Percentiles rank a stretch among this genome's conserved stretches.
These are phyloP conservation scores for Phrynosoma blainvillii DNA, from an alignment of 2,113 vertebrate species.

Conservation along the genomic window DNA sequence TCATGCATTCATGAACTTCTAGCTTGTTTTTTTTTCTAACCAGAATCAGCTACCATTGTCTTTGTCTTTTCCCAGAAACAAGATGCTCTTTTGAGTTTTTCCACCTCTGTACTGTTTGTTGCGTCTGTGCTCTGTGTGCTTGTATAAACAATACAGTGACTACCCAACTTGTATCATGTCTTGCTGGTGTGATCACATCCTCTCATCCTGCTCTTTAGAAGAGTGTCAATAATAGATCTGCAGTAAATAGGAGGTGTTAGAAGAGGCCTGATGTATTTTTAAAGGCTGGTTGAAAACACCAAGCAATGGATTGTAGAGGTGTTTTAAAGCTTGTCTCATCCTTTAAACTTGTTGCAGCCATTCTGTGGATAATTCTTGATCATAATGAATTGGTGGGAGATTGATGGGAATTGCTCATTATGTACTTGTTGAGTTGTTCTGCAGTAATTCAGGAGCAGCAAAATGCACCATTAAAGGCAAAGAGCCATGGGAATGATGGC, in stretches of 20 bases:
- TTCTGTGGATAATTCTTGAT: slow-evolving; percentile 50
- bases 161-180: background rate
- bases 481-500: slow-evolving; percentile 61
- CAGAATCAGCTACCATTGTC: background rate
- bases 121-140: background rate
- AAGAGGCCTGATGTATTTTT: background rate
- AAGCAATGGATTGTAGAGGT: slow-evolving; percentile 15
- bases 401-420: slow-evolving; percentile 57
- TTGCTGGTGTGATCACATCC: background rate
- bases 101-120: background rate
- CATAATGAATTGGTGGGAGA: slow-evolving; percentile 60
- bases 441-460: slow-evolving; percentile 7
- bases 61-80: background rate
- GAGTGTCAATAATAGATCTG: background rate
- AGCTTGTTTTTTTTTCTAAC: background rate
- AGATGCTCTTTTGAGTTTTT: background rate
- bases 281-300: background rate
- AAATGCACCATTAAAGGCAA: slow-evolving; percentile 62
- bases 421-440: slow-evolving; percentile 50
- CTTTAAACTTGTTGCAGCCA: slow-evolving; percentile 42
- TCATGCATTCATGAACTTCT: too few relatives aligned
- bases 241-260: background rate
- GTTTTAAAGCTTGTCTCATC: slow-evolving; percentile 27
- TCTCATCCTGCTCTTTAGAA: background rate
- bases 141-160: background rate